A percentile compares a stretch with the other conserved stretches of the same genome.
phyloP scores from a whole-genome alignment of 2,797 vertebrate species.

The Tapera naevia region DNA sequence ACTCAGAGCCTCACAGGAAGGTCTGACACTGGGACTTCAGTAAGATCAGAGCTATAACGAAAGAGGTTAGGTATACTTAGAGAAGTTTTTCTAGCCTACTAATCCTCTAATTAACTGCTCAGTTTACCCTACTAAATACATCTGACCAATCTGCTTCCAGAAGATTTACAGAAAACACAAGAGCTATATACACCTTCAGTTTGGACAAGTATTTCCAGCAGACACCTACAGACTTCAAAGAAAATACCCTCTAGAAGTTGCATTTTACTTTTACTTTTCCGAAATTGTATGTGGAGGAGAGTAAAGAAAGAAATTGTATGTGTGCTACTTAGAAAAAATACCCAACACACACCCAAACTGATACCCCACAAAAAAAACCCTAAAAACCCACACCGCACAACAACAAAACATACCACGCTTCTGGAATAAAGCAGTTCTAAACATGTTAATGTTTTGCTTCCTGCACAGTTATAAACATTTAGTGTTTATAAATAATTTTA shows the following conservation, averaged over 20 bases:
- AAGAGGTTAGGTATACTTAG: conserved; percentile 1
- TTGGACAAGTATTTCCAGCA: neutral
- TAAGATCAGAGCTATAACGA: rapidly evolving
- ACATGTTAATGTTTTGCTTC: neutral
- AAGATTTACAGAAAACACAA: neutral
- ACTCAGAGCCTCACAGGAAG: neutral
- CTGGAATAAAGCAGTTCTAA: neutral
- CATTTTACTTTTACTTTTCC: neutral
- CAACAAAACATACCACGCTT: neutral
- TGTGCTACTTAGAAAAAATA: neutral
- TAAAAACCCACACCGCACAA: no score
- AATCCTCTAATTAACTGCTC: conserved; percentile 38
- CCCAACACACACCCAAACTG: no score
- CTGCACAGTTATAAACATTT: neutral
- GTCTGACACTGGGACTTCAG: neutral
- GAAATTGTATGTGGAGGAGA: neutral
- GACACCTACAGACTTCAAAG: neutral
- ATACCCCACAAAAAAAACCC: neutral
- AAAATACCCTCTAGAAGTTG: neutral
- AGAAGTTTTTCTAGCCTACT: neutral
- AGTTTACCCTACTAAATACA: conserved; percentile 11
- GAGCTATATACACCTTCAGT: neutral
- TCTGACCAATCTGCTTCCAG: neutral
- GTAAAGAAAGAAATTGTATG: neutral
- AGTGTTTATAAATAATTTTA: neutral